Evolutionary conservation across 2,113 vertebrate genomes (phyloP).

Genomic region (Myrmecobius fasciatus): DNA sequence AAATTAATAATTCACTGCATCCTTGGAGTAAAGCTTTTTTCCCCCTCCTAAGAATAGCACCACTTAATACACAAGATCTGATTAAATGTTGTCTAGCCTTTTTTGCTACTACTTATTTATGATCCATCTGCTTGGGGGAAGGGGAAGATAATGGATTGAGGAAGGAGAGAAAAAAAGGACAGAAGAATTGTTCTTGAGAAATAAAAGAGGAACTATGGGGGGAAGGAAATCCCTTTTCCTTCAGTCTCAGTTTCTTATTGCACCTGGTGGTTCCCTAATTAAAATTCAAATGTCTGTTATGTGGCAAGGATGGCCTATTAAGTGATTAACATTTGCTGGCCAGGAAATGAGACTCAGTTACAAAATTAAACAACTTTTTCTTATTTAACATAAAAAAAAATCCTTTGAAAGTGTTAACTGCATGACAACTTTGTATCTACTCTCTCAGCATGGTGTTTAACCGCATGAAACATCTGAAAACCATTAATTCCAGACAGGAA

Average conservation of each 20-base stretch:
- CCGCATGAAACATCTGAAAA: slow-evolving; percentile 19
- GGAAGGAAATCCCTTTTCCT: background rate
- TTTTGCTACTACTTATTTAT: background rate
- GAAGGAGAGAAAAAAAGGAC: background rate
- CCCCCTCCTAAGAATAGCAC: background rate
- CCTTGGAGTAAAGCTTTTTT: slow-evolving; percentile 44
- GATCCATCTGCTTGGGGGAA: background rate
- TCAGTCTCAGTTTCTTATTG: background rate
- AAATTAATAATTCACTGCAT: slow-evolving; percentile 47
- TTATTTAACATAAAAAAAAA: slow-evolving; percentile 1
- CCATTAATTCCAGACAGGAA: slow-evolving; percentile 35
- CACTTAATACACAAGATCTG: slow-evolving; percentile 27
- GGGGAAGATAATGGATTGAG: background rate
- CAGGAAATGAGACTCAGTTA: background rate
- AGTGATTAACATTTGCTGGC: background rate
- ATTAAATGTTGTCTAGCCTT: slow-evolving; percentile 9
- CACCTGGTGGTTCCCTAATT: background rate
- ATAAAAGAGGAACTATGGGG: background rate
- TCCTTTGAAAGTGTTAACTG: slow-evolving; percentile 6
- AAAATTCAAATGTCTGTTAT: background rate
- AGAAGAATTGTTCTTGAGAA: slow-evolving; percentile 24
- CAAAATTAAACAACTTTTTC: slow-evolving; percentile 41
- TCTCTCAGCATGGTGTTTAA: background rate
- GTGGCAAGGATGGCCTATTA: background rate
- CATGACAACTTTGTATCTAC: background rate